Evolutionary conservation across 2,888 invertebrate species (phyloP).

Genomic region (Xiphydria camelus): DNA sequence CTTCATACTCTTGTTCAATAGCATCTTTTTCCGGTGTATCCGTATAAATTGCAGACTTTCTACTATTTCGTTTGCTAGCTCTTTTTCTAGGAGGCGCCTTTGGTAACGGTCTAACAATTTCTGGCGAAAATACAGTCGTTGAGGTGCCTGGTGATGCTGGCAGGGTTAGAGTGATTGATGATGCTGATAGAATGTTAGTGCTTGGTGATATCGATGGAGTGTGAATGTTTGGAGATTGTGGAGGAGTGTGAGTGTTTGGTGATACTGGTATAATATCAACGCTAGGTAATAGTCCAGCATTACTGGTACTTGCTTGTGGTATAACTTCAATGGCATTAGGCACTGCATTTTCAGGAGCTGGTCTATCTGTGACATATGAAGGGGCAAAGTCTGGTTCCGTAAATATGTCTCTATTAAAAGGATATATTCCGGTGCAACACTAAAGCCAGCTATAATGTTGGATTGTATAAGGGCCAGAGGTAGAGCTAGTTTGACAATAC

Average conservation of each 20-base stretch:
- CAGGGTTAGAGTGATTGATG: no score
- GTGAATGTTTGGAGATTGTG: no score
- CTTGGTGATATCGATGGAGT: no score
- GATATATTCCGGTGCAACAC: constrained; percentile 18
- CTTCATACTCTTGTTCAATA: background rate
- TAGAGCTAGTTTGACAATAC: constrained; percentile 12
- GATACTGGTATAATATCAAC: no score
- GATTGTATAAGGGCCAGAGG: constrained; percentile 12
- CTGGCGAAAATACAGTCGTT: constrained; percentile 13
- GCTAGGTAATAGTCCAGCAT: no score
- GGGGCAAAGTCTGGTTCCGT: constrained; percentile 23
- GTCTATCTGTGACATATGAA: constrained; percentile 18
- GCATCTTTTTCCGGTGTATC: constrained; percentile 1
- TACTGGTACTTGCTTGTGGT: no score
- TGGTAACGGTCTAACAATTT: constrained; percentile 15
- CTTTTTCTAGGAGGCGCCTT: constrained; percentile 17
- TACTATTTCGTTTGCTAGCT: constrained; percentile 7
- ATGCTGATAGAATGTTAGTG: no score
- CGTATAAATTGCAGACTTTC: constrained; percentile 4
- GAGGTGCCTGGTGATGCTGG: constrained; percentile 3
- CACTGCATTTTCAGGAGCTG: no score
- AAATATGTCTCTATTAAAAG: constrained; percentile 24
- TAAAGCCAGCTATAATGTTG: constrained; percentile 26
- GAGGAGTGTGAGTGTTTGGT: no score
- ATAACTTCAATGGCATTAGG: no score